Conservation (phyloP, 2,113 vertebrate genomes). For the Caranx ignobilis region DNA sequence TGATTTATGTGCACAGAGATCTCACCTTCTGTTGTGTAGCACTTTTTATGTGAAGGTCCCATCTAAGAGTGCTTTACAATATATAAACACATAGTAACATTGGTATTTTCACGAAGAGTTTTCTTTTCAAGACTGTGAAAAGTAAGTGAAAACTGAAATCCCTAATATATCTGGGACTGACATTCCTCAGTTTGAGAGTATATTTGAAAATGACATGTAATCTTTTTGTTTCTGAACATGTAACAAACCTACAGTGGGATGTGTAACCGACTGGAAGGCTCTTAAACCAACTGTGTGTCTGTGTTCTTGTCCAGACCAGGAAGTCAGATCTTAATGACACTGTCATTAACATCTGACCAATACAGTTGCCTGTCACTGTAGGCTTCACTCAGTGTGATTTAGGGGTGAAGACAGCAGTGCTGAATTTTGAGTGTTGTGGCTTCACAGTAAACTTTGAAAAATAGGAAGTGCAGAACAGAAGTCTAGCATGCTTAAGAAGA, state of each 20-base stretch:
- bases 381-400: too few relatives aligned
- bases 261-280: background rate
- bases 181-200: background rate
- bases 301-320: background rate
- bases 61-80: too few relatives aligned
- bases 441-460: background rate
- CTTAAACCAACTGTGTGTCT: background rate
- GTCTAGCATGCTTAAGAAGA: background rate
- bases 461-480: background rate
- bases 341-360: too few relatives aligned
- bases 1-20: background rate
- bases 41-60: background rate
- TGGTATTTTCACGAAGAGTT: background rate
- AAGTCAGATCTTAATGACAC: conserved; percentile 3
- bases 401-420: too few relatives aligned
- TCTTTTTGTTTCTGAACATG: background rate
- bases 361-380: background rate
- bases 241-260: background rate
- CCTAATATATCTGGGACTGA: background rate
- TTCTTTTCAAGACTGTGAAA: too few relatives aligned
- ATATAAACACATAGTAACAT: background rate
- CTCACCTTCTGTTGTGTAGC: background rate
- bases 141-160: background rate
- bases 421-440: background rate
- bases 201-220: background rate